Evolutionary conservation across 2,797 vertebrate species (phyloP), one percentile per base, ranked within the genome.

Genomic region (Erithacus rubecula): DNA sequence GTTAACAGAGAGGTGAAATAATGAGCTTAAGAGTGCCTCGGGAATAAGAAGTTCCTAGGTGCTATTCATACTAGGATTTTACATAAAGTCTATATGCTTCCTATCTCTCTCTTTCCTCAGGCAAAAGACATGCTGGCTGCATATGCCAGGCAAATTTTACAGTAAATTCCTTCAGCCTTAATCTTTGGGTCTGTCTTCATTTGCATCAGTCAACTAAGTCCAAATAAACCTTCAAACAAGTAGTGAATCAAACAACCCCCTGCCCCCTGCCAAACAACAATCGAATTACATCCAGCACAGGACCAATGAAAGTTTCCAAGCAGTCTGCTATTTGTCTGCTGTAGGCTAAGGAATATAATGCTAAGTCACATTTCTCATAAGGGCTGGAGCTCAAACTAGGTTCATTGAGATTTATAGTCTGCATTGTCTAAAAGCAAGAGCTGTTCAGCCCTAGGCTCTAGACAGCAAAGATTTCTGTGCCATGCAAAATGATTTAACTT

Each of bases 1-100:
- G 46, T 81, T 81, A 94, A 85, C 46, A 78, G 52, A 69, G 44
- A 62, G 63, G 58, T 85, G 89, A 95, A 91, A 91, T 93, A 95
- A 89, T 14, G 11, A 81, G 76, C 51, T 87, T 85, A 94, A 85
- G 62, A 56, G 34, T 81, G 65, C 29, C 62, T 78, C 56, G 72
- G 84, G 76, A 96, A 92, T 92, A 87, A 87, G 29, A n/a, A 77
- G 46, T 75, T 82, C 69, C 17, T 39, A 71, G 90, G 70, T 79
- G 74, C 83, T 91, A 55, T 76, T 91, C 65, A 63, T 94, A 36
- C 88, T 94, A 75, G 55, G 16, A 41, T 90, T 93, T 93, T 88
- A 84, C 81, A 84, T 69, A 37, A 87, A 81, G 71, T 70, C 64
- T 93, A 36, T 68, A 44, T 71, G 60, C 43, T 85, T 32, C 69